phyloP scores from a whole-genome alignment of 2,888 invertebrate genomes.

The Kuschelorhynchus macadamiae region DNA sequence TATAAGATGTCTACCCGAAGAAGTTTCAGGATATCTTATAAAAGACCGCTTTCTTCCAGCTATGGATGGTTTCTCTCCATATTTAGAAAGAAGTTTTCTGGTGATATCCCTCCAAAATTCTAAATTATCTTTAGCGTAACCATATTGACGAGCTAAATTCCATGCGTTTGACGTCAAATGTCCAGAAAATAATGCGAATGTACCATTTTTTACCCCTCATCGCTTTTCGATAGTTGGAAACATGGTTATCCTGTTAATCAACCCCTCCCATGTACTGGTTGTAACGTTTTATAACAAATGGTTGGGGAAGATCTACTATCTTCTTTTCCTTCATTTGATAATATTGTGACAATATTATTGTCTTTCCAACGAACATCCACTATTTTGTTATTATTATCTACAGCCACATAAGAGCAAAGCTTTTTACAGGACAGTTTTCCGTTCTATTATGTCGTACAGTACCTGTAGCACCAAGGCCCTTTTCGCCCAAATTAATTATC shows the following conservation, averaged over 20 bases:
- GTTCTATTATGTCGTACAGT: constrained; percentile 2
- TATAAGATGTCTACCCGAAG: too few relatives aligned
- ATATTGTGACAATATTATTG: neutral
- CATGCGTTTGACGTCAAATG: too few relatives aligned
- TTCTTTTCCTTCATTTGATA: constrained; percentile 15
- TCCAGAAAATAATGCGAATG: constrained; percentile 29
- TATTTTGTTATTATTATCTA: too few relatives aligned
- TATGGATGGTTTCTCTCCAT: too few relatives aligned
- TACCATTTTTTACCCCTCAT: constrained; percentile 55
- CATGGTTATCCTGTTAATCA: constrained; percentile 17
- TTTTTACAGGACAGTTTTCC: too few relatives aligned
- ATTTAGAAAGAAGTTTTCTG: too few relatives aligned
- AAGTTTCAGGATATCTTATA: too few relatives aligned
- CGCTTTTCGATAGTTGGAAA: constrained; percentile 10
- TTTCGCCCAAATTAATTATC: constrained; percentile 16
- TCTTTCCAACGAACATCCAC: constrained; percentile 1
- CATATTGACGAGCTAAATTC: too few relatives aligned
- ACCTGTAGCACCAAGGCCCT: constrained; percentile 15
- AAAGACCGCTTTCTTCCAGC: too few relatives aligned
- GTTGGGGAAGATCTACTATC: constrained; percentile 1
- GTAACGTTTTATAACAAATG: constrained; percentile 16
- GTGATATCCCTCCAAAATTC: too few relatives aligned
- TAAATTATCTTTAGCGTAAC: too few relatives aligned
- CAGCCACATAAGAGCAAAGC: too few relatives aligned
- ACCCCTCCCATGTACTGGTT: constrained; percentile 24